Evolutionary conservation across 2,113 vertebrate species (phyloP).

Genomic region (Thryonomys swinderianus): DNA sequence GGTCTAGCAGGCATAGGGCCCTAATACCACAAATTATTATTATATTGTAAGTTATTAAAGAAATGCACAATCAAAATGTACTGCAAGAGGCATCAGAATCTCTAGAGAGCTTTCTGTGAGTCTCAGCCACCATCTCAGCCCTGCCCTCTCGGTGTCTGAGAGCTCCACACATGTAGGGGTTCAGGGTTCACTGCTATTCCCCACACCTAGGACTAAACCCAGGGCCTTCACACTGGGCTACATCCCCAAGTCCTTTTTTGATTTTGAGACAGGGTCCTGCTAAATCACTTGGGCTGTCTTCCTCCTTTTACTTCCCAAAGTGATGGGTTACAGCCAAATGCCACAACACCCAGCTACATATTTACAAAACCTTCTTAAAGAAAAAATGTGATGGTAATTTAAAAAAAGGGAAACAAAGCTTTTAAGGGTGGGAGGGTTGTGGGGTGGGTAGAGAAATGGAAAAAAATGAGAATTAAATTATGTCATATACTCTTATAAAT

Average conservation of each 20-base stretch:
- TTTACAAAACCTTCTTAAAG: constrained; percentile 62
- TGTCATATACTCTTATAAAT: too few species aligned
- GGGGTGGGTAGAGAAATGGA: too few species aligned
- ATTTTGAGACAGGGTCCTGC: not conserved
- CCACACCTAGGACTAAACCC: not conserved
- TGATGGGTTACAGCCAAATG: not conserved
- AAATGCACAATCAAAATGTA: not conserved
- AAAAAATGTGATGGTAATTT: too few species aligned
- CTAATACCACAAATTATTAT: too few species aligned
- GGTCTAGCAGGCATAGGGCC: too few species aligned
- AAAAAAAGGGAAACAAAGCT: too few species aligned
- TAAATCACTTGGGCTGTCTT: not conserved
- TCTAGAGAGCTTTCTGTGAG: not conserved
- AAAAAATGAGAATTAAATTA: too few species aligned
- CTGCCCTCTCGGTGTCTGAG: not conserved
- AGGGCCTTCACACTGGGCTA: not conserved
- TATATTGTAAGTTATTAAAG: not conserved
- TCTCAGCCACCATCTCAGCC: not conserved
- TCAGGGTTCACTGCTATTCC: too few species aligned
- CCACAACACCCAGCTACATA: not conserved
- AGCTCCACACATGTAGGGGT: not conserved
- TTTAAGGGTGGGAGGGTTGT: too few species aligned
- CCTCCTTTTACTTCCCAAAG: not conserved
- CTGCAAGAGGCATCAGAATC: not conserved
- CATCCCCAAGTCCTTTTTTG: not conserved